Percentiles rank a stretch among this genome's conserved stretches.
These are phyloP conservation scores for Euclidia mi DNA, from an alignment of 2,888 invertebrate genomes.

Conservation along the genomic window DNA sequence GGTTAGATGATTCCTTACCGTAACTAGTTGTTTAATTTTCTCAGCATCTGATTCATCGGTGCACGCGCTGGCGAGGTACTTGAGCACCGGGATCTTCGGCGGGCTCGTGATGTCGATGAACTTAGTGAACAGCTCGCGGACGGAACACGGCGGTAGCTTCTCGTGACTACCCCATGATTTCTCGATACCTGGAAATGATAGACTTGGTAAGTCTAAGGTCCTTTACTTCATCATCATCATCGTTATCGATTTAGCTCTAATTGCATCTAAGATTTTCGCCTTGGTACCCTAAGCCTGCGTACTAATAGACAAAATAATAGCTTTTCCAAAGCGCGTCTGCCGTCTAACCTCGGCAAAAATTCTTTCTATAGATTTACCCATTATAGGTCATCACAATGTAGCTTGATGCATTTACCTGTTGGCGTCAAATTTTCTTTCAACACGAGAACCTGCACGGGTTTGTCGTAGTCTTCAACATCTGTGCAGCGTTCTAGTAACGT, in stretches of 20 bases:
- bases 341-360: too few species aligned
- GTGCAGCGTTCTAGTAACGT: slow-evolving; percentile 92
- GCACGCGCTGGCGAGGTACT: slow-evolving; percentile 94
- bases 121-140: slow-evolving; percentile 93
- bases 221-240: too few species aligned
- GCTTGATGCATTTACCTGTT: slow-evolving; percentile 92
- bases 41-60: slow-evolving; percentile 92
- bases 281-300: too few species aligned
- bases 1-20: slow-evolving; percentile 84
- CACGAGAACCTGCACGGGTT: slow-evolving; percentile 93
- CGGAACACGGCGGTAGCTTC: slow-evolving; percentile 93
- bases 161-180: slow-evolving; percentile 96
- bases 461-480: slow-evolving; percentile 92
- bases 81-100: slow-evolving; percentile 95
- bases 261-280: too few species aligned
- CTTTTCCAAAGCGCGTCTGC: too few species aligned
- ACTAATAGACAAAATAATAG: too few species aligned
- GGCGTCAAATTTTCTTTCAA: slow-evolving; percentile 96
- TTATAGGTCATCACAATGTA: too few species aligned
- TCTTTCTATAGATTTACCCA: too few species aligned
- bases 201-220: too few species aligned
- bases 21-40: slow-evolving; percentile 92
- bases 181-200: slow-evolving; percentile 92
- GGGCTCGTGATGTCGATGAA: slow-evolving; percentile 98
- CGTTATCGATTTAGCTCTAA: too few species aligned